Evolutionary conservation across 2,797 vertebrate genomes (phyloP), one percentile per base, ranked within the genome.

Genomic region (Lepus oiostolus): DNA sequence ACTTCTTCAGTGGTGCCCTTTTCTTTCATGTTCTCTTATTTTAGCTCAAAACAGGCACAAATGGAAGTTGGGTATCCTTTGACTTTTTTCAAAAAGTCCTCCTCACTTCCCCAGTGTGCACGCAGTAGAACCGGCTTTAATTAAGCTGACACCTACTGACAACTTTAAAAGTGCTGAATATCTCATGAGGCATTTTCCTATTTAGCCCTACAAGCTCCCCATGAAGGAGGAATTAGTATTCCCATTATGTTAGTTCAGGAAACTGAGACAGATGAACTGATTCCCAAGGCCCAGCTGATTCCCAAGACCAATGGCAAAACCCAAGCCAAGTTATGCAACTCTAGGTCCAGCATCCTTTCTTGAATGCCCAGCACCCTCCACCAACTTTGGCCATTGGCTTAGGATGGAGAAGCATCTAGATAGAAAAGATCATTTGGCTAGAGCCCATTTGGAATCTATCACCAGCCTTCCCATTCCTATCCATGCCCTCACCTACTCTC

Each of bases 1-100:
- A 76, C 35, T 74, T 80, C 32, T 68, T 82, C 30, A 77, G 52
- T 47, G 62, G 47, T 54, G 2, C 24, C 67, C 38, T 77, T 81
- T 71, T 21, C 85, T 35, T 90, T 85, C 60, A 9, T 50, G 54
- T 60, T 26, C 65, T 93, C 24, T 86, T 76, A 52, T 68, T 94
- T 85, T 80, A 70, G 8, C 30, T 95, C 30, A 92, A 71, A 65
- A 38, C 11, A 94, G 52, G n/a, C 9, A 32, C 47, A 50, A 2
- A 17, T 14, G 62, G 11, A 71, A 83, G 2, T 19, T 19, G 30
- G 7, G 16, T 5, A 2, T 9, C 24, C 26, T 50, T 88, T 50
- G 32, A 1, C 10, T 94, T 42, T 77, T 7, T 65, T 71, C 13
- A 54, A 58, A 85, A 81, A 14, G 5, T 10, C 26, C 75, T 83